phyloP scores from a whole-genome alignment of 1,140 invertebrate species.

The Saccostrea glomerata region DNA sequence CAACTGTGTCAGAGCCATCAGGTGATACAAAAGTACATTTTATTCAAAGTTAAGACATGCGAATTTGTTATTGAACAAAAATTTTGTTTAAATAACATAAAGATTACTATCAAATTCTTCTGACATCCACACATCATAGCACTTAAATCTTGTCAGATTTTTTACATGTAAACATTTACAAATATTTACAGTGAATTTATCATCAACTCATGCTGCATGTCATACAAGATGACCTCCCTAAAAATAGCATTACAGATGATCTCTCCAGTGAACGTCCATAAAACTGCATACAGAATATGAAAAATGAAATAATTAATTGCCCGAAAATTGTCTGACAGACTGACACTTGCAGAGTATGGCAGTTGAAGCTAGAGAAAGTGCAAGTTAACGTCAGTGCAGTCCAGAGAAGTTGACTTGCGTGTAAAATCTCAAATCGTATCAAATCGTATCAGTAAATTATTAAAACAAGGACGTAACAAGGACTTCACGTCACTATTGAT shows the following conservation, averaged over 20 bases:
- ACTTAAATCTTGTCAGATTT: not conserved
- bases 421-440: not conserved
- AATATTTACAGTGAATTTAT: slow-evolving; percentile 16
- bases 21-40: too few relatives aligned
- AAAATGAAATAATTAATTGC: slow-evolving; percentile 30
- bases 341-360: not conserved
- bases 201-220: not conserved
- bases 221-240: not conserved
- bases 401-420: not conserved
- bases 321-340: not conserved
- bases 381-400: not conserved
- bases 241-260: not conserved
- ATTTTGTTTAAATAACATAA: too few relatives aligned
- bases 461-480: not conserved
- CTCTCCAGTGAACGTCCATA: not conserved
- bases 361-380: not conserved
- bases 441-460: not conserved
- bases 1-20: too few relatives aligned
- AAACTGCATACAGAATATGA: not conserved
- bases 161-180: not conserved
- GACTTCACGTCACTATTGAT: not conserved
- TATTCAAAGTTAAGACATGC: too few relatives aligned
- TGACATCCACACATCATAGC: not conserved
- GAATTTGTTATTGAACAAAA: too few relatives aligned
- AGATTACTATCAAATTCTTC: not conserved